A percentile compares a stretch with the other conserved stretches of the same genome.
phyloP scores from a whole-genome alignment of 2,888 invertebrate genomes.

The Nephrotoma guestfalica region DNA sequence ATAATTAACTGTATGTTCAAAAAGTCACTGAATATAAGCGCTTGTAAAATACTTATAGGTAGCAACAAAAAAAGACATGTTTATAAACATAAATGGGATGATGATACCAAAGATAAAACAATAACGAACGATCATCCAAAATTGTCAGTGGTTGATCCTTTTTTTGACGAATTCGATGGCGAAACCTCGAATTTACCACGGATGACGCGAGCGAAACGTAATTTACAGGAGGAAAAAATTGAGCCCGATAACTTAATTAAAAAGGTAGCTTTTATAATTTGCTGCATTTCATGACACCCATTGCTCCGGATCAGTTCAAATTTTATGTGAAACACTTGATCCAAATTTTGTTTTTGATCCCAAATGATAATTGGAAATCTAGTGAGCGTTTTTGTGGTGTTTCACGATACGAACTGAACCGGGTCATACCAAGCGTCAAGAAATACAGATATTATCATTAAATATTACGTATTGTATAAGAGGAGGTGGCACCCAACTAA shows the following conservation, averaged over 20 bases:
- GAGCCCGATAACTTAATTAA: slow-evolving; percentile 11
- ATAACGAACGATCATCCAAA: slow-evolving; percentile 11
- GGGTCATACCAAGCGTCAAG: no score
- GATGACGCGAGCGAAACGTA: slow-evolving; percentile 9
- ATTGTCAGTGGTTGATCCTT: slow-evolving; percentile 19
- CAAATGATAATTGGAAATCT: no score
- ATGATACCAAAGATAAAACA: slow-evolving; percentile 39
- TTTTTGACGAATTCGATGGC: slow-evolving; percentile 18
- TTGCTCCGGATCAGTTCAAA: no score
- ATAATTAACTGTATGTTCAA: neutral
- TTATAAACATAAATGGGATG: slow-evolving; percentile 82
- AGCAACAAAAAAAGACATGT: slow-evolving; percentile 53
- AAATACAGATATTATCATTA: no score
- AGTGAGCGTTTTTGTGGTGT: no score
- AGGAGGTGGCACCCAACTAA: no score
- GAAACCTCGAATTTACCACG: slow-evolving; percentile 13
- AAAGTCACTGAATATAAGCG: neutral
- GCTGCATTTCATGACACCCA: no score
- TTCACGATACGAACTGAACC: no score
- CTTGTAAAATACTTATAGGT: slow-evolving; percentile 27
- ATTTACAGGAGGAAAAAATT: slow-evolving; percentile 17
- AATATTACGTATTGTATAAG: no score
- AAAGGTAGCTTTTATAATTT: slow-evolving; percentile 15
- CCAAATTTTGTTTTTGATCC: no score
- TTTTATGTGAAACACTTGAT: no score